Percentiles rank a stretch among this genome's conserved stretches.
Conservation (phyloP, 1,140 invertebrate species). For the Homarus americanus region DNA sequence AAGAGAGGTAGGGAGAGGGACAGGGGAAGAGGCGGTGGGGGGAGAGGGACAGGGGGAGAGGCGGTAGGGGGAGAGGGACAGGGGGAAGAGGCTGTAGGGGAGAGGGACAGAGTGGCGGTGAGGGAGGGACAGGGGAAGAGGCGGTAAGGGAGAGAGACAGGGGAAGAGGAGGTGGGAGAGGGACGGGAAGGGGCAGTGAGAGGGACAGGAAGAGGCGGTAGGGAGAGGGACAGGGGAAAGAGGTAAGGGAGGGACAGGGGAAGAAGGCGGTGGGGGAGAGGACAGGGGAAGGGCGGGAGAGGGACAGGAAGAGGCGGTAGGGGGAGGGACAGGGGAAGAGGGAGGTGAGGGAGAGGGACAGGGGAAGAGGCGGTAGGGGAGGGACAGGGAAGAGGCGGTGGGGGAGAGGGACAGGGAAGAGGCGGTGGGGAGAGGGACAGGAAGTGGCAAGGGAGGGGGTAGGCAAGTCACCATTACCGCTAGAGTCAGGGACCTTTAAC, state of each 20-base stretch:
- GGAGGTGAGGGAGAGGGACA: not conserved
- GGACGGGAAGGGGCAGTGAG: not conserved
- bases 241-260: not conserved
- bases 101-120: not conserved
- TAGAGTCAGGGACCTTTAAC: no score
- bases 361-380: not conserved
- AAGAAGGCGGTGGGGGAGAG: not conserved
- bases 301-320: not conserved
- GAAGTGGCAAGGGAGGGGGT: not conserved
- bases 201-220: no score
- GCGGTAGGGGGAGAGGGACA: not conserved
- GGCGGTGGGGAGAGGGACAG: not conserved
- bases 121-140: not conserved
- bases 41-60: not conserved
- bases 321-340: not conserved
- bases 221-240: constrained; percentile 12
- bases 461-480: no score
- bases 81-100: not conserved
- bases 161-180: not conserved
- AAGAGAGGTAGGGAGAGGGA: not conserved
- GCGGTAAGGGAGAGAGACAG: not conserved
- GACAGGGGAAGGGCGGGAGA: not conserved
- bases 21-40: not conserved
- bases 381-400: not conserved
- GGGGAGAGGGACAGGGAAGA: not conserved